These are phyloP conservation scores for Ceyx melanurus DNA, from an alignment of 2,113 vertebrate species.

Conservation along the genomic window DNA sequence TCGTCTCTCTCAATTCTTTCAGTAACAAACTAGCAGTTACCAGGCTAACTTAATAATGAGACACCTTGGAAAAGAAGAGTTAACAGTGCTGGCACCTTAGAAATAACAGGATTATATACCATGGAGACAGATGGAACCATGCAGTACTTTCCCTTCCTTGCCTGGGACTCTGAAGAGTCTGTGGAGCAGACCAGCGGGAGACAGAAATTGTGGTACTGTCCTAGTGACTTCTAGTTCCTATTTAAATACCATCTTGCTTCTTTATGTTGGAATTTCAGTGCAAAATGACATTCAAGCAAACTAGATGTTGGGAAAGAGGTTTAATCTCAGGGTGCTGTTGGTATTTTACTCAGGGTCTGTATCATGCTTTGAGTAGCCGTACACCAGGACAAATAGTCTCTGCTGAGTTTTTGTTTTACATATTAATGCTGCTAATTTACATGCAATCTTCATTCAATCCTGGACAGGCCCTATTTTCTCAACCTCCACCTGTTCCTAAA, in stretches of 20 bases:
- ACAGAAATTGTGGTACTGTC: not conserved
- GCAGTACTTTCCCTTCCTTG: not conserved
- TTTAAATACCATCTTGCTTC: not conserved
- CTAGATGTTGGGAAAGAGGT: fast-evolving
- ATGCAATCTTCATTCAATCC: constrained; percentile 1
- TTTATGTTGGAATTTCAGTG: not conserved
- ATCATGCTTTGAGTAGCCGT: not conserved
- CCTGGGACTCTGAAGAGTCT: not conserved
- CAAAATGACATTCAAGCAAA: not conserved
- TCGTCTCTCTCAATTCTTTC: not conserved
- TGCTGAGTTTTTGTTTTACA: constrained; percentile 33
- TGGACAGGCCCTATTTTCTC: constrained; percentile 14
- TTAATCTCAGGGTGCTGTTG: not conserved
- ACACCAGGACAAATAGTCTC: not conserved
- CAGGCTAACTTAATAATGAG: not conserved
- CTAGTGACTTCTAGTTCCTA: not conserved
- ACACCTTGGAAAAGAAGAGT: not conserved
- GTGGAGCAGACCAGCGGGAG: not conserved
- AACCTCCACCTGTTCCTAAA: constrained; percentile 41
- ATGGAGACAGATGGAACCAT: not conserved
- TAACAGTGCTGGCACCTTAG: not conserved
- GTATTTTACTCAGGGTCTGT: not conserved
- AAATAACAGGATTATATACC: not conserved
- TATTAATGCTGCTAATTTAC: constrained; percentile 47
- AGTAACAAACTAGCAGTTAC: not conserved